A percentile compares a stretch with the other conserved stretches of the same genome.
Conservation (phyloP, 1,140 invertebrate genomes). For the Drosophila parvula region DNA sequence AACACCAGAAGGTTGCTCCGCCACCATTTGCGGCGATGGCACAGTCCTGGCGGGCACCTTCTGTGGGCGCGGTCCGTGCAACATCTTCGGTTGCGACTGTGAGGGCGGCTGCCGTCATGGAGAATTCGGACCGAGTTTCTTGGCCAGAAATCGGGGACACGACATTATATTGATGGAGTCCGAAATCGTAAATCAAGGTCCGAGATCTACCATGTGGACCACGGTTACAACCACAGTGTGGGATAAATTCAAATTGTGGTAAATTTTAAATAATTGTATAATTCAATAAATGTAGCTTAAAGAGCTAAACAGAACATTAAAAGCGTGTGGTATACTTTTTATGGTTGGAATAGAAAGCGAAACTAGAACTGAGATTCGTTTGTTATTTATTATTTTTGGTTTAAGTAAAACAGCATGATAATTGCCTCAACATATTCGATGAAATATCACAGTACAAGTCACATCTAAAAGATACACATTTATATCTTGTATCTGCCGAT, state of each 20-base stretch:
- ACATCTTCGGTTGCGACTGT: constrained; percentile 16
- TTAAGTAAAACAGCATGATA: not conserved
- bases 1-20: not conserved
- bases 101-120: not conserved
- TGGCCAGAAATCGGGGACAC: not conserved
- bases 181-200: not conserved
- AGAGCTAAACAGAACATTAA: too few relatives aligned
- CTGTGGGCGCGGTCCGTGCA: constrained; percentile 19
- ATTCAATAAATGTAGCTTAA: too few relatives aligned
- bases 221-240: too few relatives aligned
- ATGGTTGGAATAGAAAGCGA: too few relatives aligned
- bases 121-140: not conserved
- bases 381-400: not conserved
- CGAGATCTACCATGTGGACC: rapidly evolving
- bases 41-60: not conserved
- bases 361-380: too few relatives aligned
- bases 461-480: not conserved
- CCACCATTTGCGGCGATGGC: constrained; percentile 13
- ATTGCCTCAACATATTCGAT: not conserved
- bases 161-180: not conserved
- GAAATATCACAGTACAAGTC: not conserved
- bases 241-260: too few relatives aligned
- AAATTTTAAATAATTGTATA: too few relatives aligned
- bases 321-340: too few relatives aligned
- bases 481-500: not conserved